Evolutionary conservation across 2,797 vertebrate genomes (phyloP), one percentile per base, ranked within the genome.

Genomic region (Paratrypauchen microcephalus): DNA sequence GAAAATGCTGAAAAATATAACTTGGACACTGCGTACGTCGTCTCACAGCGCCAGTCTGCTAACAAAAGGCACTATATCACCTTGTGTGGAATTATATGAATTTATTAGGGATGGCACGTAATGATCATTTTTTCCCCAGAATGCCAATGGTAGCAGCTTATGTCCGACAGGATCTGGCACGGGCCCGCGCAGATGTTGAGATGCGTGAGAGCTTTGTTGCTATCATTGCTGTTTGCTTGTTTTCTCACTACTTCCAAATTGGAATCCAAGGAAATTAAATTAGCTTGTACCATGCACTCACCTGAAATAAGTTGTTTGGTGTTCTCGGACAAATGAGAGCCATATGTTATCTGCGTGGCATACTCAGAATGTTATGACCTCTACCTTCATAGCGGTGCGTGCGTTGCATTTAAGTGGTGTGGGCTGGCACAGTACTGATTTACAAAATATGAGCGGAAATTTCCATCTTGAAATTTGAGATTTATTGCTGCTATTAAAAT

Each of bases 241-340:
- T 68, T 45, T 50, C 74, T 67, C 71, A 62, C 59, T 55, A 70
- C 68, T 87, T 77, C 61, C 67, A 79, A 78, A 83, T 74, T 77
- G 70, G 71, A 36, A 47, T 16, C 11, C 45, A 68, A 73, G 82
- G 74, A 85, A 83, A 80, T 74, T 63, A 67, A 77, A 79, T 83
- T 72, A 82, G 66, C 65, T 65, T 74, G n/a, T 57, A 70, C 69
- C 52, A 67, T 68, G 69, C 72, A 67, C 73, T 76, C 71, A 79
- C 79, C 77, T 82, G 77, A 69, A 41, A 77, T 70, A 68, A 57
- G 65, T 82, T 79, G 65, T 83, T 52, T 74, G 66, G 63, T 73
- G 66, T 57, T 67, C 64, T 61, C 60, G 39, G 41, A 24, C 56
- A 81, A 74, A 82, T 61, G 50, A 72, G 66, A 73, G 57, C 72